Evolutionary conservation across 2,797 vertebrate genomes (phyloP), one percentile per base, ranked within the genome.

Genomic region (Sebastes aleutianus): DNA sequence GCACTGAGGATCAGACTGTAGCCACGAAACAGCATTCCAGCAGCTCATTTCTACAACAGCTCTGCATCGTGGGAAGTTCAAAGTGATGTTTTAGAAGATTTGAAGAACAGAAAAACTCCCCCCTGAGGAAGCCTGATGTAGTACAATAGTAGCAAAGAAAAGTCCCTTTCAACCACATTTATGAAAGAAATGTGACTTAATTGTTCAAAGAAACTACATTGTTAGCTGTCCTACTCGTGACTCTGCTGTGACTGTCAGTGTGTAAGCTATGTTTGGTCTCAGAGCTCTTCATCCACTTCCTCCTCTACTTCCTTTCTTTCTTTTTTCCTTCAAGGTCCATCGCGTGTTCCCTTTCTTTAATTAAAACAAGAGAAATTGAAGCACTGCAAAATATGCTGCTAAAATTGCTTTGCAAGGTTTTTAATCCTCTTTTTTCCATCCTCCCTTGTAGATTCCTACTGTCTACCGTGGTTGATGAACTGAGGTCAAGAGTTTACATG

Each of bases 221-320:
- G 53, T 6, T 36, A 18, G 54, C 22, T 1, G 10, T 39, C 69
- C 57, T 59, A n/a, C n/a, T 62, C 64, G 18, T 24, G 4, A 58
- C 39, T 61, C 32, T 14, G 14, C 16, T 64, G 36, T 77, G 78
- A 67, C 16, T 36, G 53, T 56, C 62, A 57, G 36, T 13, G 50
- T 83, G 53, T 24, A 10, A 70, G 34, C 34, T 26, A 26, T 70
- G 70, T 84, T 82, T 84, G 58, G 61, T 81, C 85, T 74, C 59
- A 11, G 8, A 79, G 77, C 32, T 64, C 54, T 64, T 84, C 24
- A 43, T 76, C 66, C 57, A 72, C 75, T 88, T 92, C 92, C 86
- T 88, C 83, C 62, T 26, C 67, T 22, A 26, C 84, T 91, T 93
- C 85, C 76, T 85, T 61, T 83, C 80, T 87, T 88, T 81, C 70